Evolutionary conservation across 2,888 invertebrate genomes (phyloP).

Genomic region (Disparrhopalites patrizii): DNA sequence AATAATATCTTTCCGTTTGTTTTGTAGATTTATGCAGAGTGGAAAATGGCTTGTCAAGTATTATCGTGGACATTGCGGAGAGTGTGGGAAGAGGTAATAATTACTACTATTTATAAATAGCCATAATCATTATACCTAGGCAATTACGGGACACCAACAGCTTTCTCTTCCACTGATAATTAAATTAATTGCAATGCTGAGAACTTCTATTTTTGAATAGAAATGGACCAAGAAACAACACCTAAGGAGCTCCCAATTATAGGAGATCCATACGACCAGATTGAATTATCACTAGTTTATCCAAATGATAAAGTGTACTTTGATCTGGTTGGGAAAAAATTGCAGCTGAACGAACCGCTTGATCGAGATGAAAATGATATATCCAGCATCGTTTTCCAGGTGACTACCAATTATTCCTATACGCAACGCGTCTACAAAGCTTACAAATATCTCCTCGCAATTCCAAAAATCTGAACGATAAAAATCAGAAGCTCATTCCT

Average conservation of each 20-base stretch:
- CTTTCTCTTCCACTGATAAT: no score
- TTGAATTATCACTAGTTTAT: constrained; percentile 72
- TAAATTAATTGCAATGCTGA: not conserved
- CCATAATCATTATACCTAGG: not conserved
- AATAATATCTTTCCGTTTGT: not conserved
- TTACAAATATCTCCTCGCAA: not conserved
- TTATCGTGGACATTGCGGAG: constrained; percentile 85
- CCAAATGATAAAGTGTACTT: constrained; percentile 75
- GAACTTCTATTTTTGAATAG: constrained; percentile 53
- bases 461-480: not conserved
- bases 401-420: constrained; percentile 51
- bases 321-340: constrained; percentile 73
- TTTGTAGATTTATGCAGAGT: constrained; percentile 70
- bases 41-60: constrained; percentile 80
- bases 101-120: not conserved
- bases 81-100: constrained; percentile 79
- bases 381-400: constrained; percentile 85
- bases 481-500: no score
- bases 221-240: constrained; percentile 74
- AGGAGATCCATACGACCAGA: constrained; percentile 74
- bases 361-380: constrained; percentile 81
- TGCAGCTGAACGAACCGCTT: constrained; percentile 72
- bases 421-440: not conserved
- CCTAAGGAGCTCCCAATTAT: constrained; percentile 77
- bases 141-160: not conserved